These are phyloP conservation scores for Mellivora capensis DNA, from an alignment of 2,113 vertebrate genomes.

Conservation along the genomic window DNA sequence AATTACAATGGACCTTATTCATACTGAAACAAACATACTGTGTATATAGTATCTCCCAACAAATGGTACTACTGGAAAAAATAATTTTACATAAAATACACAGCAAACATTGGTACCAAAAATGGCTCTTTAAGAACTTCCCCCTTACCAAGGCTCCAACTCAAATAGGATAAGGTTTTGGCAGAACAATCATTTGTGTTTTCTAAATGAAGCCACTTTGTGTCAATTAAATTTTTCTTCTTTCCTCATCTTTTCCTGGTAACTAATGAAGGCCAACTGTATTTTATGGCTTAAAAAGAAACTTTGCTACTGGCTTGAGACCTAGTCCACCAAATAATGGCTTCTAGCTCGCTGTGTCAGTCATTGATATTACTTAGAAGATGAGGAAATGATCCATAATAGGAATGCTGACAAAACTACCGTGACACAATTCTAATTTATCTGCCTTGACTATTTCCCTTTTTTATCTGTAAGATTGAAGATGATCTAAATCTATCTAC, in stretches of 20 bases:
- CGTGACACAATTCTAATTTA: constrained; percentile 72
- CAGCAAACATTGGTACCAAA: neutral
- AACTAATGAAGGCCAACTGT: constrained; percentile 50
- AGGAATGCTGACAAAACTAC: constrained; percentile 63
- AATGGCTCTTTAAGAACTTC: neutral
- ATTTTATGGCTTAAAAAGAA: constrained; percentile 57
- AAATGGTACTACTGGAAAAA: neutral
- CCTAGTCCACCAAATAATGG: constrained; percentile 61
- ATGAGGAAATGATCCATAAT: constrained; percentile 51
- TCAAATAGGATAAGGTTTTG: constrained; percentile 10
- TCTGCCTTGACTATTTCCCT: constrained; percentile 66
- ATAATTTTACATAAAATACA: neutral
- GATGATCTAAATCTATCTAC: constrained; percentile 77
- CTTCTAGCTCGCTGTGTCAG: constrained; percentile 66
- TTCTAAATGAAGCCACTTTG: constrained; percentile 50
- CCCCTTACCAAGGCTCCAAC: neutral
- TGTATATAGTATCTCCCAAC: neutral
- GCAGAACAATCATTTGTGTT: constrained; percentile 40
- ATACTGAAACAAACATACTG: neutral
- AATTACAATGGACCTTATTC: neutral
- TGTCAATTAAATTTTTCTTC: constrained; percentile 68
- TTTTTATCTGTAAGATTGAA: constrained; percentile 72
- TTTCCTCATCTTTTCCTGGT: constrained; percentile 37
- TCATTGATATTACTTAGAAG: constrained; percentile 38
- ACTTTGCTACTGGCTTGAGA: constrained; percentile 54